Evolutionary conservation across 2,113 vertebrate genomes (phyloP).

Genomic region (Amazona guildingii): DNA sequence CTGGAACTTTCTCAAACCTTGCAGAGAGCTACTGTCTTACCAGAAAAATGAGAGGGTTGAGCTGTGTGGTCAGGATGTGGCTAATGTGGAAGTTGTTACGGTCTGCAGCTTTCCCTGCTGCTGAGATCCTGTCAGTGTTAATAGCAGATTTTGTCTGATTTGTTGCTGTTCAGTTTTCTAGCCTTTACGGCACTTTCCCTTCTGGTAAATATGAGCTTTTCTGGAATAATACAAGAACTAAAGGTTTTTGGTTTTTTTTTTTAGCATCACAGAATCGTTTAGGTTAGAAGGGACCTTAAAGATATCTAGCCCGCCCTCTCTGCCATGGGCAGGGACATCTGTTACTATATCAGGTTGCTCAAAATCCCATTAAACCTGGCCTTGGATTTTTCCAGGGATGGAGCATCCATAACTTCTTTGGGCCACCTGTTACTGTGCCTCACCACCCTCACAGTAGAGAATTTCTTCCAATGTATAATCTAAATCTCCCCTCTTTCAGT

Average conservation of each 20-base stretch:
- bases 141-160: neutral
- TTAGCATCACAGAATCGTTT: neutral
- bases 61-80: constrained; percentile 49
- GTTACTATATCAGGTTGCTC: neutral
- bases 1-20: neutral
- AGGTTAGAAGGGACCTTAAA: neutral
- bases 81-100: neutral
- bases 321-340: neutral
- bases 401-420: neutral
- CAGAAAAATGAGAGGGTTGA: neutral
- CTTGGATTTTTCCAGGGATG: neutral
- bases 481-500: neutral
- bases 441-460: neutral
- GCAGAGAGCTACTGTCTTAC: neutral
- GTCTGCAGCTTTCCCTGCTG: neutral
- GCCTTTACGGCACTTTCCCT: neutral
- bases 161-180: neutral
- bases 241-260: neutral
- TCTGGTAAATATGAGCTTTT: neutral
- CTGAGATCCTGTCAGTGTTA: neutral
- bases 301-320: neutral
- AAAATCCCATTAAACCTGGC: neutral
- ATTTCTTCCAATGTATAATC: neutral
- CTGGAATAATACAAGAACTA: neutral
- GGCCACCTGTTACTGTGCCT: neutral